Evolutionary conservation across 1,140 invertebrate species (phyloP), one percentile per base, ranked within the genome.

Genomic region (Stratiolaelaps scimitus): DNA sequence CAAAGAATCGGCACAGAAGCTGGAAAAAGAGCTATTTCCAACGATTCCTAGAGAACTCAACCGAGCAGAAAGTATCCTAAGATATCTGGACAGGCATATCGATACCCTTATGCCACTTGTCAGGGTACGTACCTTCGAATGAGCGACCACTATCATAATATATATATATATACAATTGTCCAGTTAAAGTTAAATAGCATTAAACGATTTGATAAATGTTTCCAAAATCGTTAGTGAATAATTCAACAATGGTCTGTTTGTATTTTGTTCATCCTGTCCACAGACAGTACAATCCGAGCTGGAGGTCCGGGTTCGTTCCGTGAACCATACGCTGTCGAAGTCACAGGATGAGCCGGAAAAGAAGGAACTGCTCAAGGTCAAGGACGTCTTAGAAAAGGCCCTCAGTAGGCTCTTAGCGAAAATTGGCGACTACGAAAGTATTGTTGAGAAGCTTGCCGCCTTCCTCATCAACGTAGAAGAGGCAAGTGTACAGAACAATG

Each of bases 391-490:
- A 29, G 76, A 78, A 66, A 81, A 84, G 73, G 80, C 84, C 68
- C 81, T 82, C 71, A 81, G 83, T 71, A 79, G 83, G 68, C 74
- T 89, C 30, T 80, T 82, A 69, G 79, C 81, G 34, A 82, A 85
- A 47, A 78, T 84, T 40, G 81, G 81, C 10, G 83, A 89, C 68
- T 90, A 88, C 73, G 82, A 85, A 72, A 81, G 80, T 23, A 74
- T 90, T 19, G 71, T 88, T 30, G 83, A 87, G 71, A 84, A 84
- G 75, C 76, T 88, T 44, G 81, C 84, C 47, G 78, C 79, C 10
- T 83, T 85, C 73, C 86, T 85, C 74, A 81, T 81, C 68, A 82
- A 82, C 71, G 74, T 87, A 65, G 75, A 81, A 40, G 80, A 87
- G 77, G 83, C 87, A 72, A 76, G 69, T n/a, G 40, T 17, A 67